phyloP scores from a whole-genome alignment of 2,888 invertebrate species.

The Erannis defoliaria region DNA sequence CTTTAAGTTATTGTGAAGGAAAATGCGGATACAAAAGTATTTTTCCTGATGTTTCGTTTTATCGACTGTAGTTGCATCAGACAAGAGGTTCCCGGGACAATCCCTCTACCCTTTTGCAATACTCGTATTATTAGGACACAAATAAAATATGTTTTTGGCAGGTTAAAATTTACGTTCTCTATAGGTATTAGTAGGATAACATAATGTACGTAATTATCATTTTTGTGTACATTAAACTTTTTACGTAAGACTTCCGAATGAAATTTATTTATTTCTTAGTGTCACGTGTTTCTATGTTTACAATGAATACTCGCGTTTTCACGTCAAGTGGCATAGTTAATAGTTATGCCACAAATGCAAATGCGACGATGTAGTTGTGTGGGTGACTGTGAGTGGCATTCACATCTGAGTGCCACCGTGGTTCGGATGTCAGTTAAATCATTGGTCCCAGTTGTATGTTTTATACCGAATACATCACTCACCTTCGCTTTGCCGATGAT shows the following conservation, averaged over 20 bases:
- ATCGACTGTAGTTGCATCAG: conserved; percentile 2
- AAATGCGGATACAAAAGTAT: background rate
- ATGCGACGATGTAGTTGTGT: no score
- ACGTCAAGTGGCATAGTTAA: no score
- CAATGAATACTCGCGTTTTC: background rate
- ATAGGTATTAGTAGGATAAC: no score
- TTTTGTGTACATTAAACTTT: background rate
- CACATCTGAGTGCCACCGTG: no score
- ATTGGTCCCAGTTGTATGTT: no score
- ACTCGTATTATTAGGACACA: background rate
- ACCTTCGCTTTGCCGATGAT: no score
- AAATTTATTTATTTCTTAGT: background rate
- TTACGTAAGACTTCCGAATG: background rate
- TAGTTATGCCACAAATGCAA: no score
- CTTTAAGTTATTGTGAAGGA: background rate
- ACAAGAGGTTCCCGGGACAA: background rate
- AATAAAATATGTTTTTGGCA: background rate
- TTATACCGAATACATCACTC: no score
- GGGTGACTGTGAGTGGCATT: no score
- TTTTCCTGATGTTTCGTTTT: conserved; percentile 4
- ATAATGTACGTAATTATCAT: no score
- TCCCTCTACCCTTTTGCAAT: background rate
- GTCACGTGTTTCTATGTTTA: background rate
- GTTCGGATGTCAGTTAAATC: no score
- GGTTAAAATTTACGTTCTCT: no score